A percentile compares a stretch with the other conserved stretches of the same genome.
phyloP scores from a whole-genome alignment of 2,888 invertebrate genomes.

The Galeopsomyia nigrocyanea region DNA sequence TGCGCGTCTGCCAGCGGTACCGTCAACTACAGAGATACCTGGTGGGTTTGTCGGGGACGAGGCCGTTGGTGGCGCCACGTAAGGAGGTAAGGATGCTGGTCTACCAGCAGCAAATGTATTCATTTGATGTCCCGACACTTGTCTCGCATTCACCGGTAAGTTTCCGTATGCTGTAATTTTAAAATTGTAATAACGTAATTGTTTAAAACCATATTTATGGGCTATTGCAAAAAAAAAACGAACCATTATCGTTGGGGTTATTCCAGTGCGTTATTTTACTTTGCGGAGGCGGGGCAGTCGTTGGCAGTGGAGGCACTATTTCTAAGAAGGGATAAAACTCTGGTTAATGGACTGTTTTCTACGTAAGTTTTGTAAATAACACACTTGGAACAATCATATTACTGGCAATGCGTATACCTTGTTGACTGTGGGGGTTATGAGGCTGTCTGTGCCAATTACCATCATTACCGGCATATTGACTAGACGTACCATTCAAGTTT shows the following conservation, averaged over 20 bases:
- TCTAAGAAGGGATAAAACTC: conserved; percentile 67
- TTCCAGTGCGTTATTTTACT: conserved; percentile 63
- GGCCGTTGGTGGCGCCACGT: conserved; percentile 68
- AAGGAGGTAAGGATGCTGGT: conserved; percentile 68
- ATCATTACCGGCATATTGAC: conserved; percentile 60
- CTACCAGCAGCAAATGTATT: conserved; percentile 63
- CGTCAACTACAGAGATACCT: conserved; percentile 59
- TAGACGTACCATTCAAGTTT: conserved; percentile 65
- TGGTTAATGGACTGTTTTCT: background rate
- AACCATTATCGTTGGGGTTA: conserved; percentile 64
- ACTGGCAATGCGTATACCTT: conserved; percentile 58
- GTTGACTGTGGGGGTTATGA: conserved; percentile 54
- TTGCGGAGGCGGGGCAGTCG: conserved; percentile 71
- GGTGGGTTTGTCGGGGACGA: conserved; percentile 54
- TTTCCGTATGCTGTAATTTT: conserved; percentile 68
- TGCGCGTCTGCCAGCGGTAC: conserved; percentile 63
- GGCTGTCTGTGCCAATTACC: conserved; percentile 61
- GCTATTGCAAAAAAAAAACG: conserved; percentile 50
- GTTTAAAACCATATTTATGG: conserved; percentile 1
- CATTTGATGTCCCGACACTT: conserved; percentile 58
- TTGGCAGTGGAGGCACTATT: conserved; percentile 74
- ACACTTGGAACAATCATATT: conserved; percentile 45
- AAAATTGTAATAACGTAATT: conserved; percentile 27
- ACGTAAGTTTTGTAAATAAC: background rate
- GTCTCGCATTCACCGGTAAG: conserved; percentile 62